These are phyloP conservation scores for Corythaixoides concolor DNA, from an alignment of 2,113 vertebrate genomes.

Conservation along the genomic window DNA sequence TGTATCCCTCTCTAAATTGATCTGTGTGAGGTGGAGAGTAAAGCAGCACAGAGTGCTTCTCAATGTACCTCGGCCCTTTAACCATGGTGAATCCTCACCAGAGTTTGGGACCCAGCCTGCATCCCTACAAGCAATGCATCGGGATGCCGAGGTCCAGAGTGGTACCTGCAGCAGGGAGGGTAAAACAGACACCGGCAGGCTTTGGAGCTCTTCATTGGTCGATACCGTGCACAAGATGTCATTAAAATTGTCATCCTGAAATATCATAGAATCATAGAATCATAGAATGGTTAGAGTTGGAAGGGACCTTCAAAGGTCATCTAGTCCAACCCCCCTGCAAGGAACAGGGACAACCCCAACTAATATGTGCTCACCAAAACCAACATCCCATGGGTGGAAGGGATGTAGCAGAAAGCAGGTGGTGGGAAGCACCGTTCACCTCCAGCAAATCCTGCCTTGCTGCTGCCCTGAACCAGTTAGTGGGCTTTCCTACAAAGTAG, in stretches of 20 bases:
- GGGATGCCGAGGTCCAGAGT: background rate
- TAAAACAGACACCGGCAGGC: background rate
- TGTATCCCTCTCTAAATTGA: background rate
- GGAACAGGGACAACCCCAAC: no score
- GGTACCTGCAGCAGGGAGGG: background rate
- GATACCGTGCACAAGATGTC: background rate
- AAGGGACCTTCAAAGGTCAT: no score
- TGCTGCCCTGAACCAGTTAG: rapidly evolving
- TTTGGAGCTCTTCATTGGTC: background rate
- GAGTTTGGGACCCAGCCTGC: background rate
- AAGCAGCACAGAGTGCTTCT: background rate
- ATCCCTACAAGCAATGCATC: background rate
- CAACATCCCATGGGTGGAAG: background rate
- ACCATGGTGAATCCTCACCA: rapidly evolving
- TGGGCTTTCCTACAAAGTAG: background rate
- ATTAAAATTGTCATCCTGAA: background rate
- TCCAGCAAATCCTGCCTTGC: background rate
- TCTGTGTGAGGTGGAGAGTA: background rate
- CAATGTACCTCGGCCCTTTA: background rate
- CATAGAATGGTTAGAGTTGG: no score
- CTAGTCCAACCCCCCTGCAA: no score
- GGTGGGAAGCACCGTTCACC: rapidly evolving
- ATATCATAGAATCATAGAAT: no score
- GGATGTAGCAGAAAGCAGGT: background rate
- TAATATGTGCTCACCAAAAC: background rate